Evolutionary conservation across 2,888 invertebrate genomes (phyloP), one percentile per base, ranked within the genome.

Genomic region (Phaedon cochleariae): DNA sequence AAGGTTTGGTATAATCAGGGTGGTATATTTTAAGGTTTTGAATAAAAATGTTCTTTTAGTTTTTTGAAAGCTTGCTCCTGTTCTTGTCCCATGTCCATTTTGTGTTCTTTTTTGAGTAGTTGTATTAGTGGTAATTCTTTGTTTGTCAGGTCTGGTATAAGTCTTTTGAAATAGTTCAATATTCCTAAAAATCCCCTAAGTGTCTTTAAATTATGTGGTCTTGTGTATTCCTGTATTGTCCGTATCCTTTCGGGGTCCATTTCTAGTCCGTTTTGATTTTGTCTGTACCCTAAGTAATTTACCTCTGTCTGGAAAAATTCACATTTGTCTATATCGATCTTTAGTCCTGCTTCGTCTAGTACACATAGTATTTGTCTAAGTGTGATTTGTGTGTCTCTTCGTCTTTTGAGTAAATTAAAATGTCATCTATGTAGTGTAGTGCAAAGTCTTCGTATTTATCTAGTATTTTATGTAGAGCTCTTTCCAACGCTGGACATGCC

Each of bases 181-280:
- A 60, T 57, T 22, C 65, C 60, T 2, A 65, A 57, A 57, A 65
- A 65, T 52, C 61, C 61, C 17, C 58, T 21, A 21, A 65, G 22
- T 21, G n/a, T 55, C 21, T 10, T 15, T 17, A 46, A 46, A 46
- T 46, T 46, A 20, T 46, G 2, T 46, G 46, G 46, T 46, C 46
- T 46, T 15, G 17, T 6, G 46, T 46, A 46, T 3, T 46, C 46
- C 17, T 46, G 46, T 46, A 46, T 46, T 46, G 46, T 46, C 46
- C 20, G 46, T 41, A 41, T 41, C 4, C 45, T n/a, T 6, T 41
- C 45, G 17, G 45, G 45, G 12, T 41, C 45, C 45, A 41, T 41
- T 41, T 41, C 45, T n/a, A n/a, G n/a, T n/a, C n/a, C n/a, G n/a
- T n/a, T n/a, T n/a, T n/a, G n/a, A n/a, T n/a, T n/a, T n/a, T 15